Evolutionary conservation across 2,888 invertebrate species (phyloP).

Genomic region (Cryptophagus acutangulus): DNA sequence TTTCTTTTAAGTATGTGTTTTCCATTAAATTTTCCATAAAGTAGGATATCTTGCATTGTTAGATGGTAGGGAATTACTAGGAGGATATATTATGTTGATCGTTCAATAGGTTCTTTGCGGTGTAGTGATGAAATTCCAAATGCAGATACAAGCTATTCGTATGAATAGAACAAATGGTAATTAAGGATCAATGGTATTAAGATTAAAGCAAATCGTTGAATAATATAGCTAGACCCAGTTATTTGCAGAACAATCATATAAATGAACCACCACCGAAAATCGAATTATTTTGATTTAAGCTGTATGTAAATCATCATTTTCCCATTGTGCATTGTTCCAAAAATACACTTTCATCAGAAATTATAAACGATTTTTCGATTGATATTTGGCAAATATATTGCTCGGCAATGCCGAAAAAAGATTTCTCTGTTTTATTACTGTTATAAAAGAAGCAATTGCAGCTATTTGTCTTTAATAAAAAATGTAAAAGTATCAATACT

Average conservation of each 20-base stretch:
- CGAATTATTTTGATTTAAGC: constrained; percentile 1
- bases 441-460: neutral
- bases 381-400: too few species aligned
- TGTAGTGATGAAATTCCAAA: too few species aligned
- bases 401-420: neutral
- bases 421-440: neutral
- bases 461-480: constrained; percentile 1
- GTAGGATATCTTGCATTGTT: too few species aligned
- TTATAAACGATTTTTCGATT: too few species aligned
- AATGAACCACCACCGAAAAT: constrained; percentile 13
- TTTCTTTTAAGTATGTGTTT: too few species aligned
- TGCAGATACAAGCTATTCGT: constrained; percentile 21
- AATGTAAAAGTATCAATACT: constrained; percentile 1
- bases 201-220: constrained; percentile 22
- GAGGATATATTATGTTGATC: too few species aligned
- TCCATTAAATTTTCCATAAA: too few species aligned
- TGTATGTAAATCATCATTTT: too few species aligned
- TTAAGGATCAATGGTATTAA: constrained; percentile 28
- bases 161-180: constrained; percentile 30
- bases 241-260: constrained; percentile 27
- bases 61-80: too few species aligned
- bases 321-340: too few species aligned
- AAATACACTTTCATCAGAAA: too few species aligned
- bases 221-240: constrained; percentile 26
- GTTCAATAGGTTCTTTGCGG: too few species aligned